A percentile compares a stretch with the other conserved stretches of the same genome.
These are phyloP conservation scores for Perognathus longimembris DNA, from an alignment of 2,113 vertebrate genomes.

Conservation along the genomic window DNA sequence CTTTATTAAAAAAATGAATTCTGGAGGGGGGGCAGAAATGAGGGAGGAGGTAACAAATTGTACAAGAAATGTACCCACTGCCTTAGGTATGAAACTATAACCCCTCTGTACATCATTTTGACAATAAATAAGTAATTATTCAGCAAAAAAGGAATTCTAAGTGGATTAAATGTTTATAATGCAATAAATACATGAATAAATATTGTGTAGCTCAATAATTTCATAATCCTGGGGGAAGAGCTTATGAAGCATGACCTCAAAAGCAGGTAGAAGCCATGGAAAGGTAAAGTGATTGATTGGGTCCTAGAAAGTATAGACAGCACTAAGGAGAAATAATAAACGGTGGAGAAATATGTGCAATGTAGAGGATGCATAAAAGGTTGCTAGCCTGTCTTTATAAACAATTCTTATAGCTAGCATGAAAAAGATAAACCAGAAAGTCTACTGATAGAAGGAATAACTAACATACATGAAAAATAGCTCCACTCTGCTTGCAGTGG, in stretches of 20 bases:
- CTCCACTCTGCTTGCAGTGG: background rate
- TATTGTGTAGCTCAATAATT: background rate
- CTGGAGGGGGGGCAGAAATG: background rate
- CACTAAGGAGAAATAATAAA: background rate
- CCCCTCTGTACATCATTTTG: too few relatives aligned
- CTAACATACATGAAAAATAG: background rate
- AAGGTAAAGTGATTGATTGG: background rate
- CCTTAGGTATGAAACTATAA: too few relatives aligned
- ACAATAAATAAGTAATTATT: too few relatives aligned
- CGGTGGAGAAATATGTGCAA: background rate
- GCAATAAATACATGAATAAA: background rate
- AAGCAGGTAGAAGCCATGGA: background rate
- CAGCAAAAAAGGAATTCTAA: too few relatives aligned
- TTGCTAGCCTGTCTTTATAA: slow-evolving; percentile 20
- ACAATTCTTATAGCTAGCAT: background rate
- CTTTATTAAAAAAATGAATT: slow-evolving; percentile 55
- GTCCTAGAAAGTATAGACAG: background rate
- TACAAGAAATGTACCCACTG: too few relatives aligned
- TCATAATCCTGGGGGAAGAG: slow-evolving; percentile 13
- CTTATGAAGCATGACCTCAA: background rate
- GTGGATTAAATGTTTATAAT: slow-evolving; percentile 41
- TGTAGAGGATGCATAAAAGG: background rate
- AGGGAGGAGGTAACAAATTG: too few relatives aligned
- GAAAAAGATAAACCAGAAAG: slow-evolving; percentile 39
- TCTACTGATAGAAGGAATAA: background rate